Percentiles rank a stretch among this genome's conserved stretches.
phyloP scores from a whole-genome alignment of 92 coral and sea anemone genomes.

The Zoanthus sansibaricus region DNA sequence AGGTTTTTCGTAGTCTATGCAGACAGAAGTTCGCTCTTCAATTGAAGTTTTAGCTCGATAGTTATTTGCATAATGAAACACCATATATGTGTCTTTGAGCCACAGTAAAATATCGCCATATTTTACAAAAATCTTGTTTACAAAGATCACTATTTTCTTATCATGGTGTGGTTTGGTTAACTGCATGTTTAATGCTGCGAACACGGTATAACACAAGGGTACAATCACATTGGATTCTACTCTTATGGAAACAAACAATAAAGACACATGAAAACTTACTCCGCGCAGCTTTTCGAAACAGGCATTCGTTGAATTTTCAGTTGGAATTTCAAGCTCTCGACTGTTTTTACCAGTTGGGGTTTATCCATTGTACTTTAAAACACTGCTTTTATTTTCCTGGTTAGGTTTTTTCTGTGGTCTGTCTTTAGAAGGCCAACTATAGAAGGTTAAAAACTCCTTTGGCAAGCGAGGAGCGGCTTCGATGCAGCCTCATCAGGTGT shows the following conservation, averaged over 20 bases:
- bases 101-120: constrained; percentile 5
- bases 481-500: constrained; percentile 31
- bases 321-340: constrained; percentile 95
- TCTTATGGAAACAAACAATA: constrained; percentile 39
- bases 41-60: not conserved
- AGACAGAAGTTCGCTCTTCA: constrained; percentile 3
- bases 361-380: constrained; percentile 75
- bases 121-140: not conserved
- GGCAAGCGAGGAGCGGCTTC: constrained; percentile 47
- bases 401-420: constrained; percentile 23
- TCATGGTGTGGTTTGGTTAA: not conserved
- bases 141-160: not conserved
- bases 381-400: not conserved
- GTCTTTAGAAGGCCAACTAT: constrained; percentile 11
- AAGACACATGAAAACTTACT: constrained; percentile 74
- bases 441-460: constrained; percentile 11
- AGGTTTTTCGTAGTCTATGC: constrained; percentile 10
- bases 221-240: constrained; percentile 41
- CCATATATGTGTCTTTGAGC: not conserved
- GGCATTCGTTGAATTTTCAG: constrained; percentile 92
- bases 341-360: constrained; percentile 90
- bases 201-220: constrained; percentile 11
- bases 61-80: constrained; percentile 26
- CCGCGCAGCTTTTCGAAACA: constrained; percentile 96
- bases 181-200: not conserved